These are phyloP conservation scores for Rhamphomyia laevipes DNA, from an alignment of 2,888 invertebrate genomes.

Conservation along the genomic window DNA sequence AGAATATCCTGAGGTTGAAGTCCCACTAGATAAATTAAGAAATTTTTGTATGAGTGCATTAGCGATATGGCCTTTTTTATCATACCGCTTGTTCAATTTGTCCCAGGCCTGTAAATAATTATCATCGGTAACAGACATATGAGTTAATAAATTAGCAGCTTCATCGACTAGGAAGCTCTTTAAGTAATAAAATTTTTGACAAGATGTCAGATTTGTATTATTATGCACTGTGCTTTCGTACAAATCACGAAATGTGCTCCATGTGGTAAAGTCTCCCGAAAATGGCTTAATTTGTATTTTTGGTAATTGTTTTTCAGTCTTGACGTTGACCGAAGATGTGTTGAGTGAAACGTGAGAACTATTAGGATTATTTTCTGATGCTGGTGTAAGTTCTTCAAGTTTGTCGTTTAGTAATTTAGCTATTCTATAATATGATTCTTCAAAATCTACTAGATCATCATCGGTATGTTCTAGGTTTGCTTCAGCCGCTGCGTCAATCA, in stretches of 20 bases:
- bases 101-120: conserved; percentile 12
- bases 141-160: conserved; percentile 11
- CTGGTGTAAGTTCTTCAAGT: too few relatives aligned
- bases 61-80: conserved; percentile 9
- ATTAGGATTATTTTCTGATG: too few relatives aligned
- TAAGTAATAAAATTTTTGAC: conserved; percentile 13
- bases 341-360: too few relatives aligned
- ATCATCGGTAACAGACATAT: conserved; percentile 11
- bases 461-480: too few relatives aligned
- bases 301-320: too few relatives aligned
- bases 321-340: too few relatives aligned
- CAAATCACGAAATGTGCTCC: conserved; percentile 13
- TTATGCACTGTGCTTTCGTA: conserved; percentile 9
- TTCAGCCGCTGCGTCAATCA: too few relatives aligned
- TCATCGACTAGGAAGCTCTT: conserved; percentile 12
- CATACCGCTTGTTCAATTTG: conserved; percentile 10
- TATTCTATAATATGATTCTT: too few relatives aligned
- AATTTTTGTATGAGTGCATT: conserved; percentile 9
- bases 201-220: conserved; percentile 8
- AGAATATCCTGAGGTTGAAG: background rate
- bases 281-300: conserved; percentile 13
- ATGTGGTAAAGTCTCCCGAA: conserved; percentile 12
- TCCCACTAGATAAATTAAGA: conserved; percentile 4
- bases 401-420: too few relatives aligned
- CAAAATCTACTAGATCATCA: too few relatives aligned